A percentile compares a stretch with the other conserved stretches of the same genome.
Conservation (phyloP, 2,888 invertebrate genomes). For the Limnephilus marmoratus region DNA sequence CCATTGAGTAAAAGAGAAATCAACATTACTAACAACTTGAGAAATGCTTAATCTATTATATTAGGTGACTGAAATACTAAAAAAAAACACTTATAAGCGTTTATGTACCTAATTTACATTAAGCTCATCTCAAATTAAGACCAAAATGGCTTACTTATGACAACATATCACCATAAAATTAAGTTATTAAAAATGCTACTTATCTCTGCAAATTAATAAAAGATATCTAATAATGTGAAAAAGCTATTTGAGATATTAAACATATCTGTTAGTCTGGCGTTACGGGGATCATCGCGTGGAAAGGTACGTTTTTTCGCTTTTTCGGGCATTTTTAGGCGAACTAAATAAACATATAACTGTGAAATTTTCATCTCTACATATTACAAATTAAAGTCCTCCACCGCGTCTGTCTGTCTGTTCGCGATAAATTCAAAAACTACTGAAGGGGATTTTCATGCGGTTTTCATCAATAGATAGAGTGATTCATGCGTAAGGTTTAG, state of each 20-base stretch:
- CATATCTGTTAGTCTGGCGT: background rate
- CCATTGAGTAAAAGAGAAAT: background rate
- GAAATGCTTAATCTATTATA: background rate
- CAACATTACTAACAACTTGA: background rate
- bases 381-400: too few relatives aligned
- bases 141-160: conserved; percentile 35
- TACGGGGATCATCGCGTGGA: background rate
- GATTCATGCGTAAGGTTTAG: too few relatives aligned
- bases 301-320: too few relatives aligned
- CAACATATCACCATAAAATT: conserved; percentile 30
- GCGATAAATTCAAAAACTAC: too few relatives aligned
- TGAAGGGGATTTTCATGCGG: too few relatives aligned
- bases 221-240: background rate
- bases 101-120: background rate
- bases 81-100: background rate
- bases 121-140: conserved; percentile 3
- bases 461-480: too few relatives aligned
- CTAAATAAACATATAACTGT: too few relatives aligned
- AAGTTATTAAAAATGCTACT: background rate
- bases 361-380: too few relatives aligned
- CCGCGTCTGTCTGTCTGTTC: too few relatives aligned
- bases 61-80: background rate
- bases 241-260: too few relatives aligned
- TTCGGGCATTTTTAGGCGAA: too few relatives aligned
- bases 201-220: background rate